These are phyloP conservation scores for Scaptomyza pallida DNA, from an alignment of 1,140 invertebrate genomes.

Conservation along the genomic window DNA sequence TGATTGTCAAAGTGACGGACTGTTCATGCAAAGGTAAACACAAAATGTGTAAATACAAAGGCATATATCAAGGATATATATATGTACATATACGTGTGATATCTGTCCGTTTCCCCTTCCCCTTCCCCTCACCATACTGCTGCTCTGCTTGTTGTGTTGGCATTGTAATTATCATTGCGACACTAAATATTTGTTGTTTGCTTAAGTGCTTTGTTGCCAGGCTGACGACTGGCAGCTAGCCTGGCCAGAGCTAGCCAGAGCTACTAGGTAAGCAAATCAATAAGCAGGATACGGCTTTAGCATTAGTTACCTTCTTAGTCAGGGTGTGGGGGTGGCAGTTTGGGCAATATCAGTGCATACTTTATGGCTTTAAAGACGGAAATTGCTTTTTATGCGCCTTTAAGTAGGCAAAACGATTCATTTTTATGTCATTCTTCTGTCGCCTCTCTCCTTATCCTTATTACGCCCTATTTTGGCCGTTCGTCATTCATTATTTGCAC, in stretches of 20 bases:
- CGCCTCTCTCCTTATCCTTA: conserved; percentile 2
- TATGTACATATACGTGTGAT: conserved; percentile 10
- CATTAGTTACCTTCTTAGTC: conserved; percentile 6
- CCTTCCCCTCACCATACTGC: not conserved
- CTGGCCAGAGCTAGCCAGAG: not conserved
- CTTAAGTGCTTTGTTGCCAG: conserved; percentile 64
- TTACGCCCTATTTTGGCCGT: conserved; percentile 40
- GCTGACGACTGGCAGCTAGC: not conserved
- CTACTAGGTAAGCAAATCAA: conserved; percentile 54
- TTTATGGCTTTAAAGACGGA: conserved; percentile 67
- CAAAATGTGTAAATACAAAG: conserved; percentile 79
- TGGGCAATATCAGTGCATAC: conserved; percentile 55
- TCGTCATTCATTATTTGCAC: conserved; percentile 79
- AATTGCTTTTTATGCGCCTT: conserved; percentile 81
- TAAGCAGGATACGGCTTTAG: conserved; percentile 46
- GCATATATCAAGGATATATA: conserved; percentile 48
- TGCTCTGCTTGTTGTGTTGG: conserved; percentile 43
- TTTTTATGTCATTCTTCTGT: conserved; percentile 78
- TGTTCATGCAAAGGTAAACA: conserved; percentile 81
- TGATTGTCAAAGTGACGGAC: conserved; percentile 81
- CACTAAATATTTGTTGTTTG: conserved; percentile 77
- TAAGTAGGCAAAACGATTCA: conserved; percentile 80
- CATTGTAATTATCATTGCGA: conserved; percentile 80
- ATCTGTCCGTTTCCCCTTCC: not conserved
- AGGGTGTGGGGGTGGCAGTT: not conserved